Base-by-base conservation (phyloP, 2,888 invertebrate species). In the Drosophila picticornis region DNA sequence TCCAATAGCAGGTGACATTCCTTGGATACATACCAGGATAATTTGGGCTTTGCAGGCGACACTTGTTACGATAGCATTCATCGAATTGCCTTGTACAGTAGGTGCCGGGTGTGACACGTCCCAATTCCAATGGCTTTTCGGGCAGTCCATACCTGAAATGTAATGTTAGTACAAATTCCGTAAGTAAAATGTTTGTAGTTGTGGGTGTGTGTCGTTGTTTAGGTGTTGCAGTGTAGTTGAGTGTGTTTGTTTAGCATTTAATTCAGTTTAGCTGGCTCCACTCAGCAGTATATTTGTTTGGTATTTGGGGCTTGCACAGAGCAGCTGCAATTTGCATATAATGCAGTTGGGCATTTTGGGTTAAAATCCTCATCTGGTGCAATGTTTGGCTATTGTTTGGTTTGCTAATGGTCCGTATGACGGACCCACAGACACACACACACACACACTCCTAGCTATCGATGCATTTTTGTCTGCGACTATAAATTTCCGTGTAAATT, bases 1-100 rank as follows among this genome's bases (percentile, higher is more conserved):
- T 97, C 95, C 97, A 97, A 93, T 97, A 96, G 93, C 98, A 99
- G 72, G 97, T 97, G 31, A 98, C 97, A 94, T 98, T 98, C 79
- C 98, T 94, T 75, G 93, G 93, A 91, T 93, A 93, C 95, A 97
- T 97, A 69, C 97, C 97, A 16, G 98, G 98, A 92, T 97, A 98
- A 94, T 98, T 98, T 60, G 98, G 98, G 81, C 97, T 97, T 94
- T 98, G 98, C 78, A 98, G 94, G 60, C 97, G 96, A 92, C 98
- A 98, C 72, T 96, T 96, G 91, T 97, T 97, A 75, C 96, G 95
- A 92, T 97, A 96, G 94, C 97, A 96, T 94, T 97, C 96, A 94
- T 98, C 96, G 94, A 97, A 96, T 92, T 97, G 96, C 89, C 97
- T 94, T 91, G 97, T 96, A 94, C 97, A 96, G 94, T 97, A 96